Evolutionary conservation across 2,113 vertebrate genomes (phyloP).

Genomic region (Acrocephalus kingi): DNA sequence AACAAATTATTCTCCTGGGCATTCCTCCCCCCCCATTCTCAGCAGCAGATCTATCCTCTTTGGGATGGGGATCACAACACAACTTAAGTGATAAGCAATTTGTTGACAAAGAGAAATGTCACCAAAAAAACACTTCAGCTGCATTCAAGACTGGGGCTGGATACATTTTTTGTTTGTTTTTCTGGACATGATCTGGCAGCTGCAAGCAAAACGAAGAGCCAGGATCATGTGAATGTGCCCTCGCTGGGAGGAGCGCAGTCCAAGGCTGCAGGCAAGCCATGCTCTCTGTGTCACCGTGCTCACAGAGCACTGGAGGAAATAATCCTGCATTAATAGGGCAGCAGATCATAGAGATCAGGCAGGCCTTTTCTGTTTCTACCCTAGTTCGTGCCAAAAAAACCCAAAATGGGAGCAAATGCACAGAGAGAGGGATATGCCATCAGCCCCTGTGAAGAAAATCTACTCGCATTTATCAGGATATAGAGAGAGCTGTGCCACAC

Average conservation of each 20-base stretch:
- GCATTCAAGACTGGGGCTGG: not conserved
- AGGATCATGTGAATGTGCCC: constrained; percentile 26
- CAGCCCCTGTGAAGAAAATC: not conserved
- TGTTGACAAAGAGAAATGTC: constrained; percentile 42
- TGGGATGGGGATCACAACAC: constrained; percentile 1
- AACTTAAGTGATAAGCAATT: constrained; percentile 27
- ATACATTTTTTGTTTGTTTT: constrained; percentile 23
- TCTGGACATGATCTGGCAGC: constrained; percentile 26
- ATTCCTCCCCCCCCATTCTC: not conserved
- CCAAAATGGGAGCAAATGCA: not conserved
- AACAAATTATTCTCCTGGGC: not conserved
- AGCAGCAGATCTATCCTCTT: not conserved
- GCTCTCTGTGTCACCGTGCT: constrained; percentile 8
- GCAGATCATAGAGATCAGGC: constrained; percentile 19
- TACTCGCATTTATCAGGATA: not conserved
- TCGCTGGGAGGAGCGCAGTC: not conserved
- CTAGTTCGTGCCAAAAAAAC: not conserved
- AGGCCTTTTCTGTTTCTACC: constrained; percentile 9
- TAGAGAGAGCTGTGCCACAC: not conserved
- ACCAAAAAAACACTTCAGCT: constrained; percentile 29
- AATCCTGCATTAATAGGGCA: constrained; percentile 47
- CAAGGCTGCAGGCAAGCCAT: constrained; percentile 37
- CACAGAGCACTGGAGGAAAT: constrained; percentile 1
- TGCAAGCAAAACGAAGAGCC: constrained; percentile 17
- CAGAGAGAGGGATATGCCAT: not conserved